Conservation (phyloP, 2,888 invertebrate genomes). For the Dasypogon diadema region DNA sequence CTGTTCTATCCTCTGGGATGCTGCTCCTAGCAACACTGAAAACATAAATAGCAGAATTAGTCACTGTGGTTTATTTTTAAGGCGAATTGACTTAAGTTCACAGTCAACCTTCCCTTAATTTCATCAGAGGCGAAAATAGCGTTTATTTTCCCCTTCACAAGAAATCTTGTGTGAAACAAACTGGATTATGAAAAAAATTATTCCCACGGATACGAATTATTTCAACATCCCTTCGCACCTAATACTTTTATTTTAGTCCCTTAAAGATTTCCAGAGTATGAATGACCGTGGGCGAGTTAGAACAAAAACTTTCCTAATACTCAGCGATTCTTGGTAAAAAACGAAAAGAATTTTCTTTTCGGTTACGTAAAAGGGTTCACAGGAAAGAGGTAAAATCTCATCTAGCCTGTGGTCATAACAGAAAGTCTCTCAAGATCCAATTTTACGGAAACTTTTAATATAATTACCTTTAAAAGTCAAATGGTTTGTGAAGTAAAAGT, state of each 20-base stretch:
- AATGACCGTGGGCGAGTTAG: neutral
- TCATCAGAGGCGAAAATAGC: neutral
- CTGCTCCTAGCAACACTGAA: conserved; percentile 89
- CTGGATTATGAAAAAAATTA: neutral
- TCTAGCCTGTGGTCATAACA: neutral
- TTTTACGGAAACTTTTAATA: conserved; percentile 18
- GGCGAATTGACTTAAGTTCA: neutral
- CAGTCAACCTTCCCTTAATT: neutral
- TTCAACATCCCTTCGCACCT: neutral
- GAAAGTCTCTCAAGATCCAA: conserved; percentile 29
- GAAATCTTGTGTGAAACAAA: neutral
- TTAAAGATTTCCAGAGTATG: neutral
- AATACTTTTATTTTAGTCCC: neutral
- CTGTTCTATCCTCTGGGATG: conserved; percentile 92
- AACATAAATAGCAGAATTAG: conserved; percentile 49
- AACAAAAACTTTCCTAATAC: neutral
- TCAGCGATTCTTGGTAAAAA: conserved; percentile 7
- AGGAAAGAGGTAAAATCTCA: conserved; percentile 18
- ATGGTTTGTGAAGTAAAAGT: neutral
- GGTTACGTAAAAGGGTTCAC: neutral
- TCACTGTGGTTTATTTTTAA: too few species aligned
- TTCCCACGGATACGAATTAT: neutral
- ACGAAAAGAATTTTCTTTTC: neutral
- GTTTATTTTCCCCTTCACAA: neutral
- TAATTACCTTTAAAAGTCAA: neutral